Evolutionary conservation across 2,888 invertebrate genomes (phyloP), one percentile per base, ranked within the genome.

Genomic region (Spodoptera picta): DNA sequence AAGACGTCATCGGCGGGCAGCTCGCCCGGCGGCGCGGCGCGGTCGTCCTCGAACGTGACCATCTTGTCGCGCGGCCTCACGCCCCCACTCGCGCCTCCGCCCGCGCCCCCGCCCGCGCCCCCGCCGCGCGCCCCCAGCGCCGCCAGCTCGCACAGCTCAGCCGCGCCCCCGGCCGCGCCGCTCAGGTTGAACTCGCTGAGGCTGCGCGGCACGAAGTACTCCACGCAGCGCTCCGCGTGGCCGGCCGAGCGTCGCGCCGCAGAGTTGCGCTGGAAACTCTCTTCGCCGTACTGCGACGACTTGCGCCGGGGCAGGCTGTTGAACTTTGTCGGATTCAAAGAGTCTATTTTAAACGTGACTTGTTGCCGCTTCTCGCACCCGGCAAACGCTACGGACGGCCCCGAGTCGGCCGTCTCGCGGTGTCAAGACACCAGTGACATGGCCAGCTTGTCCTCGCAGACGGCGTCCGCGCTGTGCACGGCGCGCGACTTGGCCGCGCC

Each of bases 171-270:
- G 72, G 81, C 96, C 96, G 54, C 95, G 94, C 9, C 96, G 45
- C 97, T 96, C 62, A 98, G 89, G 87, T 98, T 97, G 84, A 98
- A 98, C 87, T 97, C 98, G 90, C 97, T 97, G 63, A 97, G 95
- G 89, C 97, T 97, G 64, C 98, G 95, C 68, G 98, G 98, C 69
- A 98, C 97, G 87, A 97, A 98, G 88, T 98, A 98, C 86, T 98
- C 98, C 63, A 97, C 94, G 70, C 97, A 95, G 51, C 96, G 95
- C 78, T 96, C 96, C 11, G 95, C 95, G 57, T 95, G 95, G 59
- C 95, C 92, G 23, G 95, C 95, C 27, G 96, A 96, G 51, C 96
- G 94, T 23, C 97, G 95, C 31, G 95, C 95, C 1, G 96, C 96
- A 12, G 96, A 95, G 69, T 96, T 96, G 46, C 97, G 94, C 73